Evolutionary conservation across 30 jellyfish, hydroid and myxozoan genomes (phyloP), one percentile per base, ranked within the genome.

Genomic region (Aurelia aurita): DNA sequence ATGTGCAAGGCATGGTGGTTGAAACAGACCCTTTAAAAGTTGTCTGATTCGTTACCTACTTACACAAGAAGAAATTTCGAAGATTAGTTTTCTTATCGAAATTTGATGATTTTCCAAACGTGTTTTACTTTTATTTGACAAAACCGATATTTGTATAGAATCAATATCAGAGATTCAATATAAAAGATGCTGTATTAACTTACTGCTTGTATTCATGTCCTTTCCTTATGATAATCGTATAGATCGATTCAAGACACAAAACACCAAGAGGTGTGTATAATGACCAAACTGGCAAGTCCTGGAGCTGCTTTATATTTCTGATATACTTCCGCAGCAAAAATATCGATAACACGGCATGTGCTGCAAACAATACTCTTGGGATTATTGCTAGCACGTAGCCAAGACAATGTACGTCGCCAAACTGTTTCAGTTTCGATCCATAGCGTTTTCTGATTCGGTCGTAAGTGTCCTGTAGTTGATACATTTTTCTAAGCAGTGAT

Each of bases 141-240:
- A 7, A 34, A 34, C 46, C 46, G 46, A 34, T 34, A 34, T 34
- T 31, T 31, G 16, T 15, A 39, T 4, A 1, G 1, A 39, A 39
- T 39, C 51, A 2, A 4, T 39, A 39, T 4, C 2, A 39, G 1
- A 39, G 51, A 39, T 6, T 4, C 15, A 39, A 39, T 0, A 9
- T 1, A 39, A 39, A 4, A 8, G 9, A 6, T 39, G 51, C 51
- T 2, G 0, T 39, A 2, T n/a, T 4, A 39, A 77, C 96, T 64
- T 77, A 88, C 96, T 91, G 91, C 23, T 74, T 86, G 43, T 85
- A 85, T 49, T 91, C 98, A 26, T 65, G 86, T 44, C 98, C 98
- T 61, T 69, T 91, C 39, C 96, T 49, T 28, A 65, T 70, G 5
- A 82, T 60, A 11, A 91, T 60, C 72, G 98, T 91, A 62, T 91